Percentiles rank a stretch among this genome's conserved stretches.
Conservation (phyloP, 2,113 vertebrate species). For the Haemorhous mexicanus region DNA sequence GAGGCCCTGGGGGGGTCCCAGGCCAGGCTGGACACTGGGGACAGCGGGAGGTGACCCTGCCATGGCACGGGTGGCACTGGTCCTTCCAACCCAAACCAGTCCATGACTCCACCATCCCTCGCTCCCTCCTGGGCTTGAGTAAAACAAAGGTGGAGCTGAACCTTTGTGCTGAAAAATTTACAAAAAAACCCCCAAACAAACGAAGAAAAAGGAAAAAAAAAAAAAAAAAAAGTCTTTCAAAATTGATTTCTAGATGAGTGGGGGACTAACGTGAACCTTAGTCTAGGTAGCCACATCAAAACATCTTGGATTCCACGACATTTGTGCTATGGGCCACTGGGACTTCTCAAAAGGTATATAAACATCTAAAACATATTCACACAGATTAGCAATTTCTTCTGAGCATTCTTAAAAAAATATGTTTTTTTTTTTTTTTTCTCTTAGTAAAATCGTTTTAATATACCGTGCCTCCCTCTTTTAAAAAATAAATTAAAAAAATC, state of each 20-base stretch:
- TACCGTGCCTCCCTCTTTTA: slow-evolving; percentile 88
- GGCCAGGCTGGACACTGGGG: neutral
- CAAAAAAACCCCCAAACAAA: neutral
- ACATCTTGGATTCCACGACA: slow-evolving; percentile 77
- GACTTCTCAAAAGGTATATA: slow-evolving; percentile 83
- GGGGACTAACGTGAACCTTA: slow-evolving; percentile 75
- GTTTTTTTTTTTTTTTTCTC: slow-evolving; percentile 75
- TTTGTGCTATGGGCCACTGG: slow-evolving; percentile 81
- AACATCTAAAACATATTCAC: slow-evolving; percentile 87
- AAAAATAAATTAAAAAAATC: slow-evolving; percentile 88
- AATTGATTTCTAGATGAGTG: slow-evolving; percentile 75
- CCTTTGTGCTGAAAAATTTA: slow-evolving; percentile 66
- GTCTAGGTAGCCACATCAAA: slow-evolving; percentile 83
- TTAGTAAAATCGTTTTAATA: slow-evolving; percentile 90
- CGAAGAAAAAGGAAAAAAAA: neutral
- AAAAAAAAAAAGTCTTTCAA: neutral
- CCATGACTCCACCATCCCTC: accelerated
- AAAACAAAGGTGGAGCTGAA: slow-evolving; percentile 74
- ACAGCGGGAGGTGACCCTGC: neutral
- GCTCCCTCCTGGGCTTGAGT: slow-evolving; percentile 30
- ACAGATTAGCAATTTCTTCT: slow-evolving; percentile 85
- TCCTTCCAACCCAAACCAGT: neutral
- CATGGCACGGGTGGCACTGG: neutral
- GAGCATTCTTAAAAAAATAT: slow-evolving; percentile 91
- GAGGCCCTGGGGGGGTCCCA: neutral